A percentile compares a stretch with the other conserved stretches of the same genome.
Conservation (phyloP, 2,797 vertebrate species). For the Catharus ustulatus region DNA sequence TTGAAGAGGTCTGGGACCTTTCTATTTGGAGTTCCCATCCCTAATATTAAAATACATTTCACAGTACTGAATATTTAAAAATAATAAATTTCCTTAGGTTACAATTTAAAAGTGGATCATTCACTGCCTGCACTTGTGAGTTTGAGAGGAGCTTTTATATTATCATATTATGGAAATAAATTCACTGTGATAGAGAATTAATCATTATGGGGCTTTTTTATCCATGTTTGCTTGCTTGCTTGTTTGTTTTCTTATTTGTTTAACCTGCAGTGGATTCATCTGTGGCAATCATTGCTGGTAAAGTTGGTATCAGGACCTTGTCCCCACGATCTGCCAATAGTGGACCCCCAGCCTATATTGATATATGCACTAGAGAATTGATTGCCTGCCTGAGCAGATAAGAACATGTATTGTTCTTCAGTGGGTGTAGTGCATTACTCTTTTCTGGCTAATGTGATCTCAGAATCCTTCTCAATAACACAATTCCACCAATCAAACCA, state of each 20-base stretch:
- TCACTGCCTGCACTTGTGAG: neutral
- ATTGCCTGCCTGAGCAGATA: constrained; percentile 66
- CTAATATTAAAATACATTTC: neutral
- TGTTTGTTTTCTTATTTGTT: constrained; percentile 6
- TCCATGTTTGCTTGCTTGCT: neutral
- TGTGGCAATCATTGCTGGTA: constrained; percentile 31
- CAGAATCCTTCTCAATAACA: constrained; percentile 68
- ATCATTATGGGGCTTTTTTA: neutral
- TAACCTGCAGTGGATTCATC: constrained; percentile 22
- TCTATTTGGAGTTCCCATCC: neutral
- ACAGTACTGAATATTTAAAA: neutral
- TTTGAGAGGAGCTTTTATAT: neutral
- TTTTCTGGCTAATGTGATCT: constrained; percentile 63
- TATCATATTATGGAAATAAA: constrained; percentile 31
- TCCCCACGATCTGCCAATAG: constrained; percentile 58
- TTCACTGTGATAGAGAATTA: neutral
- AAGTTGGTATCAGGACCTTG: constrained; percentile 57
- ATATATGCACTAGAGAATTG: constrained; percentile 63
- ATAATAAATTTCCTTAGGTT: neutral
- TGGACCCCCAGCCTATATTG: constrained; percentile 40
- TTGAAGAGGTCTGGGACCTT: neutral
- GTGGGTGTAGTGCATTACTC: constrained; percentile 61
- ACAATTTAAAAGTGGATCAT: neutral
- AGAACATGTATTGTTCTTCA: constrained; percentile 67
- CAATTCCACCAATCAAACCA: constrained; percentile 70